Base-by-base conservation (phyloP, 2,113 vertebrate species). In the Entelurus aequoreus region DNA sequence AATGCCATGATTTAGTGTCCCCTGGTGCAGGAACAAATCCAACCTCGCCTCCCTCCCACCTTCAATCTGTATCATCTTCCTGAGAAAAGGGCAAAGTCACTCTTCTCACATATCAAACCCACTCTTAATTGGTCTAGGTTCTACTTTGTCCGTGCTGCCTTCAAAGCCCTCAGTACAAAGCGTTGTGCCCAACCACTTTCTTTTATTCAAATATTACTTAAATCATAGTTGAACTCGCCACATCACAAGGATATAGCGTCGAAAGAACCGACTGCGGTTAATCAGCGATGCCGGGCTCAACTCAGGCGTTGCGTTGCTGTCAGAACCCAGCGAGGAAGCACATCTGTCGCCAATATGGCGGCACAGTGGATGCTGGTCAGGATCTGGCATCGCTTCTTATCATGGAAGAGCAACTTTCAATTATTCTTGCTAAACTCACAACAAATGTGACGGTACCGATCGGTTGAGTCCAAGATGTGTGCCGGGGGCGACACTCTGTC, bases 1-100 rank as follows among this genome's bases (percentile, higher is more conserved):
- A 81, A 79, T 37, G 15, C 65, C 60, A 74, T 85, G 82, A 88
- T 88, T 82, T 84, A 87, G 74, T 59, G 78, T 78, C 81, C 80
- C 75, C 60, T 5, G 66, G 64, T 79, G 79, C 65, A 42, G 76
- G 60, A 76, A 84, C 68, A 68, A 76, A 84, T 81, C 82, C 79
- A 57, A 51, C 48, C 72, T 80, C 74, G 68, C 79, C 75, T 62
- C 67, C 46, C 69, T 42, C 77, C 72, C 67, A 77, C 78, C 85
- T 86, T 82, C 79, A 76, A 81, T 84, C 80, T 78, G 12, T 68
- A 77, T 81, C 82, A 77, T 81, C 76, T 74, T 62, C 61, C 66
- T 73, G 63, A 75, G 82, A 84, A 86, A 86, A 79, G 75, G 79
- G 66, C 74, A 78, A 73, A 81, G 75, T 66, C 63, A 35, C 74